These are phyloP conservation scores for Emys orbicularis DNA, from an alignment of 2,797 vertebrate species.

Conservation along the genomic window DNA sequence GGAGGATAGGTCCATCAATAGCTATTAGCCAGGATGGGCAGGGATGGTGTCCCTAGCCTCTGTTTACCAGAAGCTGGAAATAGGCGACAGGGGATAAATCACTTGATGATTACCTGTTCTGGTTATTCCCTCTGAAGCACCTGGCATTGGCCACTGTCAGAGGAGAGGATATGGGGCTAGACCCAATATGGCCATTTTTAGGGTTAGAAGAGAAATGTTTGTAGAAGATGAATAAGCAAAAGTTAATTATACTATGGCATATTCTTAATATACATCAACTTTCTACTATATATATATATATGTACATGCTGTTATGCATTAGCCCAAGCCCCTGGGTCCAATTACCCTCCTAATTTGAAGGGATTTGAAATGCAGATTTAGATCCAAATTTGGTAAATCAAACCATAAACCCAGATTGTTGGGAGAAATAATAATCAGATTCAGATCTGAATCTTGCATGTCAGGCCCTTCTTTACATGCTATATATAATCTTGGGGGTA, in stretches of 20 bases:
- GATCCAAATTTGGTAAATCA: background rate
- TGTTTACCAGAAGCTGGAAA: too few relatives aligned
- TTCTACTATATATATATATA: background rate
- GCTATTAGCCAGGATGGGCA: too few relatives aligned
- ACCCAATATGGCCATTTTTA: too few relatives aligned
- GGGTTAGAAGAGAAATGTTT: too few relatives aligned
- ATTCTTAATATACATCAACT: background rate
- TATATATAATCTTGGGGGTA: background rate
- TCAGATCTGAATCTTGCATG: background rate
- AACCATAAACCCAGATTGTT: background rate
- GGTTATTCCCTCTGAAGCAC: too few relatives aligned
- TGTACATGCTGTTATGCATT: background rate
- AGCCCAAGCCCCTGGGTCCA: background rate
- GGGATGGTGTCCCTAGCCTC: too few relatives aligned
- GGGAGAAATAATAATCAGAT: background rate
- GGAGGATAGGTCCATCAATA: too few relatives aligned
- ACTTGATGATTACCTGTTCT: too few relatives aligned
- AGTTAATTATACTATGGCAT: background rate
- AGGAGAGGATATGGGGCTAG: too few relatives aligned
- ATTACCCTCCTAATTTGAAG: background rate
- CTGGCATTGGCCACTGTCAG: too few relatives aligned
- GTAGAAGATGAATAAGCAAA: background rate
- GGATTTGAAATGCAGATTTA: background rate
- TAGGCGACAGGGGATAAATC: too few relatives aligned
- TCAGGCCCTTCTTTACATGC: background rate